phyloP scores from a whole-genome alignment of 1,140 invertebrate genomes.

The Ceratitis capitata region DNA sequence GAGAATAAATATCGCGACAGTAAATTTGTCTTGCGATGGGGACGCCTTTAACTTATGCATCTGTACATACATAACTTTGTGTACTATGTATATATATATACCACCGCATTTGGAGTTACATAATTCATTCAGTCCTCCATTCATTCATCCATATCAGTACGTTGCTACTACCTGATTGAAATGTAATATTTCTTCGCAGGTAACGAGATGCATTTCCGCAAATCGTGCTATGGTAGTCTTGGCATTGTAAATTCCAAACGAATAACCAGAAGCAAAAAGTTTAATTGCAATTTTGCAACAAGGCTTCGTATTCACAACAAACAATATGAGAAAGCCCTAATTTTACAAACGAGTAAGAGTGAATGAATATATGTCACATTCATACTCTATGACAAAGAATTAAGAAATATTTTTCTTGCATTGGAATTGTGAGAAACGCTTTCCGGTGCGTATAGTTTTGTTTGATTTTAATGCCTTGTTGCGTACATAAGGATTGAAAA shows the following conservation, averaged over 20 bases:
- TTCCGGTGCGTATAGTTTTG: no score
- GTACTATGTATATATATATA: no score
- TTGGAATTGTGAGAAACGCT: background rate
- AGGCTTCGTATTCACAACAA: background rate
- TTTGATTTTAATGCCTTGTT: no score
- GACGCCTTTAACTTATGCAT: no score
- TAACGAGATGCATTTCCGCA: background rate
- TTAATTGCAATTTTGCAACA: constrained; percentile 12
- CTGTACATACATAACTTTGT: no score
- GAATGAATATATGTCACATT: constrained; percentile 5
- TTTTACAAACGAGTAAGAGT: background rate
- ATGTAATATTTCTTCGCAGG: background rate
- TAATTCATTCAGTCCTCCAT: no score
- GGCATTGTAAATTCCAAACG: background rate
- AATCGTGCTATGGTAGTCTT: background rate
- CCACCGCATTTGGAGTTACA: no score
- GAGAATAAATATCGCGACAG: no score
- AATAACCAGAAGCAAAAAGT: constrained; percentile 22
- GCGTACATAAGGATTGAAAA: no score
- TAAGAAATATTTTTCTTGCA: background rate
- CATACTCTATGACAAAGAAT: background rate
- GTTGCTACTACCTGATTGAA: background rate
- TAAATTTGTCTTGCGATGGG: no score
- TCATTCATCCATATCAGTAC: no score
- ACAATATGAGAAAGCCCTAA: background rate